These are phyloP conservation scores for Candoia aspera DNA, from an alignment of 2,113 vertebrate genomes.

Conservation along the genomic window DNA sequence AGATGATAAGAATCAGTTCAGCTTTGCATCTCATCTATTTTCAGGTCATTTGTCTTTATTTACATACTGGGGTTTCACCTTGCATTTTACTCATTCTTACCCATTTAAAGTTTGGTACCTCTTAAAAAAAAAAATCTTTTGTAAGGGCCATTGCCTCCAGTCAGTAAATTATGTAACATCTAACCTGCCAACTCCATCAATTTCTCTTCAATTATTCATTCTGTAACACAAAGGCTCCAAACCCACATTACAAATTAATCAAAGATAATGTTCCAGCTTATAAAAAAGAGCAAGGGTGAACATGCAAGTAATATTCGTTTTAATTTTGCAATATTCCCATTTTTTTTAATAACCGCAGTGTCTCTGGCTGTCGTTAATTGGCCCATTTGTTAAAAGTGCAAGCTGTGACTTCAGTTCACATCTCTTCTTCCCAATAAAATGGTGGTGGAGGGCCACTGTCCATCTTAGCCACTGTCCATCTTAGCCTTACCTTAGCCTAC, in stretches of 20 bases:
- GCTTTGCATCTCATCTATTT: neutral
- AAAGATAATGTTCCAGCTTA: constrained; percentile 3
- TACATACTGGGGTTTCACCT: neutral
- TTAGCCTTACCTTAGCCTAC: neutral
- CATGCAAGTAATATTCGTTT: neutral
- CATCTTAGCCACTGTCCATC: neutral
- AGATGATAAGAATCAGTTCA: neutral
- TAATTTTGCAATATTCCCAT: neutral
- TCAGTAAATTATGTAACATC: neutral
- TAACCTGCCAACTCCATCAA: neutral
- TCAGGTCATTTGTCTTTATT: neutral
- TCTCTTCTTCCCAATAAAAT: neutral
- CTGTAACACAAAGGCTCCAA: neutral
- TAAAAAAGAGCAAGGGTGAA: neutral
- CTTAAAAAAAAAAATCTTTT: neutral
- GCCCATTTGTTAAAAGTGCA: neutral
- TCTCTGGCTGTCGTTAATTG: neutral
- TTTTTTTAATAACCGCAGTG: rapidly evolving
- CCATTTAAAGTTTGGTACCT: neutral
- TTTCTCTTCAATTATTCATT: constrained; percentile 15
- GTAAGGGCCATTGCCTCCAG: neutral
- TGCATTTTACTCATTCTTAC: neutral
- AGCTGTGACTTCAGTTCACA: neutral
- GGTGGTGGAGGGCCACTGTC: neutral
- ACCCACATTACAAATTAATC: neutral